phyloP scores from a whole-genome alignment of 2,888 invertebrate genomes.

The Drosophila kanekoi region DNA sequence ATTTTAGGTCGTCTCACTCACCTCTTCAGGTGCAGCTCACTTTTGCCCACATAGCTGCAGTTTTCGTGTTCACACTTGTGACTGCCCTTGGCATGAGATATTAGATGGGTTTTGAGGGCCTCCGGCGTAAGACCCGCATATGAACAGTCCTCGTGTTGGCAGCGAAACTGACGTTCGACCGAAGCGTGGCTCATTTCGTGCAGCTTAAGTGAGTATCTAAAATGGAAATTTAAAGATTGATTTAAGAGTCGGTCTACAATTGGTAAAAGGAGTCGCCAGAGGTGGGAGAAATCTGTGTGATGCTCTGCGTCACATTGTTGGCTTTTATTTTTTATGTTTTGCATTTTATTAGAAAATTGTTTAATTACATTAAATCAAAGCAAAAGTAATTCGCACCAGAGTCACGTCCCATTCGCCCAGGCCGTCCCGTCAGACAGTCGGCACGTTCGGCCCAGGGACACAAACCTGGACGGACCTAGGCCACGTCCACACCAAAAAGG shows the following conservation, averaged over 20 bases:
- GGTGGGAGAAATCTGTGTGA: conserved; percentile 23
- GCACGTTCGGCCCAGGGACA: conserved; percentile 61
- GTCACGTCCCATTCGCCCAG: conserved; percentile 74
- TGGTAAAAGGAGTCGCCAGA: neutral
- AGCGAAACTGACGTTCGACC: conserved; percentile 84
- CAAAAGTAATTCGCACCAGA: conserved; percentile 78
- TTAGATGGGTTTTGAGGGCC: conserved; percentile 87
- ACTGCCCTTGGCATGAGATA: conserved; percentile 86
- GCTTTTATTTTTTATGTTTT: conserved; percentile 37
- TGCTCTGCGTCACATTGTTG: conserved; percentile 47
- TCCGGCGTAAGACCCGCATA: conserved; percentile 87
- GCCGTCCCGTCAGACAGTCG: conserved; percentile 30
- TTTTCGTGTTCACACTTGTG: conserved; percentile 85
- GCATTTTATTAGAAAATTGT: conserved; percentile 68
- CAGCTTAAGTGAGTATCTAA: conserved; percentile 87
- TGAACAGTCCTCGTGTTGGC: conserved; percentile 87
- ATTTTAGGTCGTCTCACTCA: conserved; percentile 46
- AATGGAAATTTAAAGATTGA: conserved; percentile 27
- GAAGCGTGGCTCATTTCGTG: conserved; percentile 87
- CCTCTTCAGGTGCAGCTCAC: conserved; percentile 80
- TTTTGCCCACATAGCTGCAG: conserved; percentile 87
- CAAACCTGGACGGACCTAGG: conserved; percentile 22
- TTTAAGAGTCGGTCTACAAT: conserved; percentile 5
- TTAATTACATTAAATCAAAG: conserved; percentile 84
- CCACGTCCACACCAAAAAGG: conserved; percentile 50